These are phyloP conservation scores for Hymenopus coronatus DNA, from an alignment of 2,888 invertebrate species.

Conservation along the genomic window DNA sequence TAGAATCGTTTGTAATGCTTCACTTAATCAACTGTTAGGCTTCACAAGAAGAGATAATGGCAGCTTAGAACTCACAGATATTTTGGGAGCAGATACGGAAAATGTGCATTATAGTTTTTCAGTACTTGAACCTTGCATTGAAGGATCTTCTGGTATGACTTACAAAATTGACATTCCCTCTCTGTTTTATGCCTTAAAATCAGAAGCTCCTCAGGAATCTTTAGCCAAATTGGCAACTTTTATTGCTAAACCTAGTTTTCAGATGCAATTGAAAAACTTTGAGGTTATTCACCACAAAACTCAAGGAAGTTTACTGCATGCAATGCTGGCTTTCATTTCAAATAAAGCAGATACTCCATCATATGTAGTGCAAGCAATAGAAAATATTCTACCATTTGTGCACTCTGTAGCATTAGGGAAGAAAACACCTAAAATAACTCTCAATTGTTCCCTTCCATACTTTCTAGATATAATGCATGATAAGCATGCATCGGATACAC, in stretches of 20 bases:
- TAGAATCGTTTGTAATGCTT: not conserved
- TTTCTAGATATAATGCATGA: not conserved
- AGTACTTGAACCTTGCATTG: not conserved
- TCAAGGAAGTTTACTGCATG: not conserved
- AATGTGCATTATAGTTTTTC: not conserved
- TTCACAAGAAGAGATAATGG: not conserved
- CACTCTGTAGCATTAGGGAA: not conserved
- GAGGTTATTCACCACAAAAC: not conserved
- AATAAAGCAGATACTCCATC: not conserved
- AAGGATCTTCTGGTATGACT: not conserved
- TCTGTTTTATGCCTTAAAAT: not conserved
- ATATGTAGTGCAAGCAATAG: not conserved
- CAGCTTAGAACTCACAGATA: not conserved
- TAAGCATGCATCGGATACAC: not conserved
- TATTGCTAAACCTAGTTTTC: not conserved
- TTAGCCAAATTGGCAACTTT: not conserved
- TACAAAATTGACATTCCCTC: not conserved
- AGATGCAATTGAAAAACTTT: not conserved
- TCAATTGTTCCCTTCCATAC: not conserved
- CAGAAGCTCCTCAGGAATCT: not conserved
- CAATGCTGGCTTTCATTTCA: not conserved
- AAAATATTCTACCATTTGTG: not conserved
- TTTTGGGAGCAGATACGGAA: not conserved
- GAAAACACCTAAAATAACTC: not conserved
- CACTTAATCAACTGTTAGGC: not conserved